Evolutionary conservation across 2,797 vertebrate genomes (phyloP).

Genomic region (Anguilla megastoma): DNA sequence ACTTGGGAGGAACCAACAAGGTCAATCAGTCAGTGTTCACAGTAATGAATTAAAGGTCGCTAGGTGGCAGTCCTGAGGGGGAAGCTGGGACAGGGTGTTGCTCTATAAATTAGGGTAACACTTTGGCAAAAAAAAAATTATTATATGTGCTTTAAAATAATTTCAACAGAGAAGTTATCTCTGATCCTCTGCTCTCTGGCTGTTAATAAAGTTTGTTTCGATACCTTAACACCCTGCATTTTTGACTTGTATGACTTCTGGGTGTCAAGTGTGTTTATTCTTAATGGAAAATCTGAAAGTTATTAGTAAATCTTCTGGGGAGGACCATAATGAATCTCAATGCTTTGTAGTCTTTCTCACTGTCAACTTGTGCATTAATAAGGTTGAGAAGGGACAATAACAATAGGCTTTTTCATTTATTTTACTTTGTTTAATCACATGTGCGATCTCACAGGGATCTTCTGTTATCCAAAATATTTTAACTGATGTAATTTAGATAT

Average conservation of each 20-base stretch:
- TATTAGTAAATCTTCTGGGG: not conserved
- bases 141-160: not conserved
- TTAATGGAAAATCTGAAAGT: not conserved
- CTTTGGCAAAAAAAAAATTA: not conserved
- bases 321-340: not conserved
- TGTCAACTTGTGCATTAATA: not conserved
- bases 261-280: not conserved
- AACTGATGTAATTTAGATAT: not conserved
- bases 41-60: too few species aligned
- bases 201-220: not conserved
- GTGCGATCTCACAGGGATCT: not conserved
- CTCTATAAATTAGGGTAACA: not conserved
- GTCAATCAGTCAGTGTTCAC: too few species aligned
- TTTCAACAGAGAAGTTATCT: not conserved
- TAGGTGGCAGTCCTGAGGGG: too few species aligned
- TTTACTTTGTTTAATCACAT: not conserved
- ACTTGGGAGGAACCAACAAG: too few species aligned
- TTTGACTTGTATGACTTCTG: not conserved
- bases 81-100: not conserved
- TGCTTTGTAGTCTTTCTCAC: not conserved
- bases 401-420: not conserved
- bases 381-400: not conserved
- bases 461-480: not conserved
- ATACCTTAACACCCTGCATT: not conserved
- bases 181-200: slow-evolving; percentile 32